Evolutionary conservation across 2,113 vertebrate genomes (phyloP).

Genomic region (Pelecanus crispus): DNA sequence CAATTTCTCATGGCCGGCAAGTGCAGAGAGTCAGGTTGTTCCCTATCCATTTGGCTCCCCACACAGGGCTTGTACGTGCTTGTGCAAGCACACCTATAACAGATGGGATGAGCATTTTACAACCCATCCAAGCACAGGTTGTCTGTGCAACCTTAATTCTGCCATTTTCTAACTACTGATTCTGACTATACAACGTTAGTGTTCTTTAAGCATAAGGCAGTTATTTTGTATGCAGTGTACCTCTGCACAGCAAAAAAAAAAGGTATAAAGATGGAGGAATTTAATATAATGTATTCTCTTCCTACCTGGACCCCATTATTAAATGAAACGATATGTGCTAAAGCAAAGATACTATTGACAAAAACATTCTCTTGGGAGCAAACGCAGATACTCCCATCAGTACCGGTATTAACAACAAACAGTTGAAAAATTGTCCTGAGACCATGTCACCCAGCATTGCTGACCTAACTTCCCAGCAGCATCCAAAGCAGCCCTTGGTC

Average conservation of each 20-base stretch:
- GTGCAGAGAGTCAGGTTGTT: neutral
- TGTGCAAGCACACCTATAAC: fast-evolving
- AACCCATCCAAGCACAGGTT: neutral
- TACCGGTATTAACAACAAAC: neutral
- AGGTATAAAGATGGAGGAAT: neutral
- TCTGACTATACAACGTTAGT: neutral
- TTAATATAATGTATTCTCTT: neutral
- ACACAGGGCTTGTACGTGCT: fast-evolving
- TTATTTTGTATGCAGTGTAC: fast-evolving
- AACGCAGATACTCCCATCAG: fast-evolving
- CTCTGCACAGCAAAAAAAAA: neutral
- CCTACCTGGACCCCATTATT: neutral
- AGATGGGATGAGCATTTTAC: fast-evolving
- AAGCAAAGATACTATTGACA: neutral
- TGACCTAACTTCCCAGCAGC: neutral
- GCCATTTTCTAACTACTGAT: neutral
- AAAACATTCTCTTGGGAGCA: neutral
- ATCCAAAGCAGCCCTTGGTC: neutral
- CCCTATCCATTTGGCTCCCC: neutral
- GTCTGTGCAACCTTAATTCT: fast-evolving
- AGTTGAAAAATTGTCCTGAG: neutral
- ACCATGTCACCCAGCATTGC: fast-evolving
- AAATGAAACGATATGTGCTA: neutral
- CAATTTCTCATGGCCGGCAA: neutral
- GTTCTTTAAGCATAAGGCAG: neutral